Evolutionary conservation across 1,140 invertebrate genomes (phyloP).

Genomic region (Ostrea edulis): DNA sequence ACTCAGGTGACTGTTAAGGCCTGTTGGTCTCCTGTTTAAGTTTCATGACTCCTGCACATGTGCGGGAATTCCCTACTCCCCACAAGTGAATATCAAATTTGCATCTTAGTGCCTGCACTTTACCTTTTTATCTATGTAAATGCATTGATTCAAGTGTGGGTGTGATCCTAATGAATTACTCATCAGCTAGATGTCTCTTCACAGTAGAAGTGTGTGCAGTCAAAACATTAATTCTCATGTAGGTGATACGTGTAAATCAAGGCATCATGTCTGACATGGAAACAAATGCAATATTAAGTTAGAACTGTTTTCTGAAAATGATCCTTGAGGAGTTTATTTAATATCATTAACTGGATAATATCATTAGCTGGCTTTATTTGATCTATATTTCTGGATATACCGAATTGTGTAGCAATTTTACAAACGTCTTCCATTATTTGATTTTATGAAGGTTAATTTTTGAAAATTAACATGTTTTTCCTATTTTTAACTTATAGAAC

Average conservation of each 20-base stretch:
- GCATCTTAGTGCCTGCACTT: background rate
- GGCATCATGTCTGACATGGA: slow-evolving; percentile 6
- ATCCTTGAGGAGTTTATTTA: background rate
- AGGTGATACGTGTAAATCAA: background rate
- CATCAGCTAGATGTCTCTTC: slow-evolving; percentile 1
- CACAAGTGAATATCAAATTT: background rate
- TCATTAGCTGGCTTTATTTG: background rate
- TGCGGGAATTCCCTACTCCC: background rate
- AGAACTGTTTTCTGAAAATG: slow-evolving; percentile 7
- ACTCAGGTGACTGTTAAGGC: too few species aligned
- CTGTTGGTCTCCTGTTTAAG: background rate
- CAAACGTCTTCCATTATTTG: background rate
- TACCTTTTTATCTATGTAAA: background rate
- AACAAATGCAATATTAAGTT: background rate
- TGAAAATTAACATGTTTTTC: background rate
- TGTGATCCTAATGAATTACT: slow-evolving; percentile 25
- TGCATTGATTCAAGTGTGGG: slow-evolving; percentile 5
- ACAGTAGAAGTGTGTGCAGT: background rate
- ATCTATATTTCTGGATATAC: background rate
- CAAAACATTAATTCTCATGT: background rate
- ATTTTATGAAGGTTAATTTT: background rate
- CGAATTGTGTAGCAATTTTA: background rate
- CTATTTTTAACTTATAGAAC: background rate
- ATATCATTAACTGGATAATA: background rate
- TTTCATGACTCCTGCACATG: background rate